Conservation (phyloP, 2,888 invertebrate species). For the Euclidia mi region DNA sequence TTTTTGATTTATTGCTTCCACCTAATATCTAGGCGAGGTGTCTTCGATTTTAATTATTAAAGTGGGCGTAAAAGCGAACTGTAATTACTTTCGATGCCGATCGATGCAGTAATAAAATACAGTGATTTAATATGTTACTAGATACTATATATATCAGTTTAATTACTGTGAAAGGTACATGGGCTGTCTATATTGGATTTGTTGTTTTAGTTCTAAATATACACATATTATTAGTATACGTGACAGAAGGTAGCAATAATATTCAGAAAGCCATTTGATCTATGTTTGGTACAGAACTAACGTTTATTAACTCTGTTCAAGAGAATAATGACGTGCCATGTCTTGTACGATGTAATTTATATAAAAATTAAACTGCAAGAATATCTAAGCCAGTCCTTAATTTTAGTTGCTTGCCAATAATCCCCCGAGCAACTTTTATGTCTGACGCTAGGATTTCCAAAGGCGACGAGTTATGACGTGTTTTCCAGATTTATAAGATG, state of each 20-base stretch:
- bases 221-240: neutral
- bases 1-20: conserved; percentile 20
- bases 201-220: neutral
- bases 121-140: conserved; percentile 31
- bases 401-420: conserved; percentile 32
- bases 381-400: conserved; percentile 13
- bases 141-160: conserved; percentile 16
- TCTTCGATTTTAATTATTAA: conserved; percentile 22
- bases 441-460: conserved; percentile 13
- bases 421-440: conserved; percentile 27
- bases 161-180: conserved; percentile 9
- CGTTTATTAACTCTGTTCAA: no score
- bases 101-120: conserved; percentile 15
- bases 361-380: no score
- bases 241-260: neutral
- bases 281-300: neutral
- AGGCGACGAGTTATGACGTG: conserved; percentile 2
- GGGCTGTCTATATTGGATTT: neutral
- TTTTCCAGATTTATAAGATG: conserved; percentile 14
- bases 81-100: conserved; percentile 25
- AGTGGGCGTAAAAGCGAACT: conserved; percentile 4
- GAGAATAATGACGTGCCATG: no score
- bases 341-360: no score
- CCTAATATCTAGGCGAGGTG: conserved; percentile 6
- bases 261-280: neutral